Percentiles rank a stretch among this genome's conserved stretches.
Evolutionary conservation across 2,113 vertebrate species (phyloP).

Genomic region (Xerus inauris): DNA sequence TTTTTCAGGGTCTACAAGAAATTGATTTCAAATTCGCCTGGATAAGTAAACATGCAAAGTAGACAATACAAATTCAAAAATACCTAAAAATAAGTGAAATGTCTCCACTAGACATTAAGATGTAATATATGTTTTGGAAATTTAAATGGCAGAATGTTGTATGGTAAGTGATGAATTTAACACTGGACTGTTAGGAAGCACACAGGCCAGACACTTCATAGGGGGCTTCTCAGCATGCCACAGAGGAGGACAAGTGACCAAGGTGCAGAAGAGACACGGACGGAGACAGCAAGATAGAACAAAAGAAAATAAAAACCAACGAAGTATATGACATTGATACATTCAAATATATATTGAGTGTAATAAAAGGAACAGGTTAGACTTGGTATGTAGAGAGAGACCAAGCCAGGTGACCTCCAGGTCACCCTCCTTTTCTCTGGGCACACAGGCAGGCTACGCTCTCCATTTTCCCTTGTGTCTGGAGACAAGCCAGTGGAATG

Average conservation of each 20-base stretch:
- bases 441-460: no score
- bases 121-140: neutral
- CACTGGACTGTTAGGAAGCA: accelerated
- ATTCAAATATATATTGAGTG: neutral
- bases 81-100: neutral
- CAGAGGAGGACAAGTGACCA: neutral
- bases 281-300: neutral
- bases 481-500: neutral
- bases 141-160: neutral
- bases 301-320: neutral
- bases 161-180: neutral
- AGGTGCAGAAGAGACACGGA: neutral
- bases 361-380: neutral
- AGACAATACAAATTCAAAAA: neutral
- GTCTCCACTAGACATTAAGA: neutral
- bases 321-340: neutral
- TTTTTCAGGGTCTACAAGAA: neutral
- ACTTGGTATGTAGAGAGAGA: neutral
- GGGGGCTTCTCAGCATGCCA: accelerated
- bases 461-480: neutral
- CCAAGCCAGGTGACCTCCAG: accelerated
- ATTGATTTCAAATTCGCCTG: neutral
- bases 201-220: accelerated
- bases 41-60: neutral
- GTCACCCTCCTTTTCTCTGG: neutral